Base-by-base conservation (phyloP, 2,797 vertebrate genomes). In the Hoplostethus mediterraneus region DNA sequence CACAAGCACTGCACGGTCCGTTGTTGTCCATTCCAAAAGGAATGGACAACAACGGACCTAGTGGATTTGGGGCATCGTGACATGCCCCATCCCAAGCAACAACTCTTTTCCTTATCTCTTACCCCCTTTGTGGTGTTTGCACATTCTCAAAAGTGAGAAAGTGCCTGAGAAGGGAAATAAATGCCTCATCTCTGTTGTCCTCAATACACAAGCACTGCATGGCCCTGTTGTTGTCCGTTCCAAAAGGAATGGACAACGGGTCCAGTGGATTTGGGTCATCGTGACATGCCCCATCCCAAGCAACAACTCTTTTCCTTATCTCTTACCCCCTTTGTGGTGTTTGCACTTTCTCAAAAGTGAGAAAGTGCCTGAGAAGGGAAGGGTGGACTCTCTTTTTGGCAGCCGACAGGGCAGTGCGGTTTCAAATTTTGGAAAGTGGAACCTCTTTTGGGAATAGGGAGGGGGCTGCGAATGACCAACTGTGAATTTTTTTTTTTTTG, bases 381-480 rank as follows among this genome's bases (percentile, higher is more conserved):
- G 60, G 63, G 69, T 53, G 59, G 58, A 60, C 36, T 53, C 21
- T 21, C 21, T 21, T 3, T 48, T 33, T 73, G 62, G 53, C 51
- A 33, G 44, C 57, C 47, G 55, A 49, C 56, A 59, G 28, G n/a
- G 38, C 21, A 36, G 6, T 4, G 36, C 62, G 31, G 71, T 55
- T 79, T 21, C 42, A 66, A 63, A 77, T 80, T 85, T 84, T 71
- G 80, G 80, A 73, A 86, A 87, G 66, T 73, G 25, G 5, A 65
- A n/a, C 38, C 58, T 62, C 45, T 36, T 61, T 3, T 1, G 79
- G 81, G 67, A 84, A 65, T 30, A 73, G 86, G 91, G 86, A 85
- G 89, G 90, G 81, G 89, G 82, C 87, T 84, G 82, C 61, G 56
- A 17, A 77, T 74, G 38, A 77, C 84, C 85, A 82, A 76, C 79